Evolutionary conservation across 2,113 vertebrate species (phyloP).

Genomic region (Mesocricetus auratus): DNA sequence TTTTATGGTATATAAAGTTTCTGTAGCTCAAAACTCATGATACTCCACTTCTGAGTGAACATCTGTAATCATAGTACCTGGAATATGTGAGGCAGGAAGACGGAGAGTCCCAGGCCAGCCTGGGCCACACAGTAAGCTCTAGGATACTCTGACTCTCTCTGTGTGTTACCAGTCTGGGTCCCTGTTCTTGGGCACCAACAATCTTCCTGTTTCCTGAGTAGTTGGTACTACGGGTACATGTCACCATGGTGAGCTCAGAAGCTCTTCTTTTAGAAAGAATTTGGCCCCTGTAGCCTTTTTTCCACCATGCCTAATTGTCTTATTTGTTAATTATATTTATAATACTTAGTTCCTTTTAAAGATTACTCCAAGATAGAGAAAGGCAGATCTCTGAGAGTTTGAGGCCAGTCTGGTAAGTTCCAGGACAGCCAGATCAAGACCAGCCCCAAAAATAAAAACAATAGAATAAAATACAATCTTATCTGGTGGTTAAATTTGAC

Average conservation of each 20-base stretch:
- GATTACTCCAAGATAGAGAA: not conserved
- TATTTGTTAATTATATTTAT: conserved; percentile 34
- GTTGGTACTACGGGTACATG: not conserved
- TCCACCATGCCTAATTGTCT: not conserved
- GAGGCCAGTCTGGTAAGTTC: no score
- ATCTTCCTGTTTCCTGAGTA: not conserved
- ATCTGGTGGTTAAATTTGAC: no score
- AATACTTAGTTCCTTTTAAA: not conserved
- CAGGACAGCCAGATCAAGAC: no score
- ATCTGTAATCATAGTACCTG: not conserved
- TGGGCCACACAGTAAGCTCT: not conserved
- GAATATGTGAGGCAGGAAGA: not conserved
- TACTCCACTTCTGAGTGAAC: not conserved
- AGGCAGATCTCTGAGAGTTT: no score
- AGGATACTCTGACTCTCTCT: not conserved
- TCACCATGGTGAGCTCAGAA: not conserved
- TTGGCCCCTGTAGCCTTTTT: not conserved
- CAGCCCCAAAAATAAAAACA: no score
- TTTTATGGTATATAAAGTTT: not conserved
- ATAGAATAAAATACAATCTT: no score
- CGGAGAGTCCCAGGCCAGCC: not conserved
- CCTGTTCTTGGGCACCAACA: not conserved
- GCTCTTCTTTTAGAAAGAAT: conserved; percentile 7
- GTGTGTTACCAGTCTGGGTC: not conserved
- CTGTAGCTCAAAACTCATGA: not conserved